Evolutionary conservation across 1,140 invertebrate genomes (phyloP).

Genomic region (Pinna nobilis): DNA sequence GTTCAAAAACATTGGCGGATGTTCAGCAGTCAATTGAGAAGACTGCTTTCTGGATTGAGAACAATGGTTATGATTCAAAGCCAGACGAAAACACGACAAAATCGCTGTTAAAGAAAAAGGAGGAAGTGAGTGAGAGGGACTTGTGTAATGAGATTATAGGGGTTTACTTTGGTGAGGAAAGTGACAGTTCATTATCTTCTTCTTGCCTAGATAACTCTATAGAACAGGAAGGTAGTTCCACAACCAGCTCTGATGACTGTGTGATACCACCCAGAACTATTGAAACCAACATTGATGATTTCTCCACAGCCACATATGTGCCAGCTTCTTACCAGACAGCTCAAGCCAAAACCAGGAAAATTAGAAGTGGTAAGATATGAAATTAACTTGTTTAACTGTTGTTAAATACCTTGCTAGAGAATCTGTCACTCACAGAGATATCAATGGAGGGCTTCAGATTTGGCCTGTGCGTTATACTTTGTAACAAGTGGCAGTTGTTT

Average conservation of each 20-base stretch:
- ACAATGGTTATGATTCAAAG: conserved; percentile 33
- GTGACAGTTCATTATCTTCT: conserved; percentile 39
- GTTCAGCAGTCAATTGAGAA: conserved; percentile 36
- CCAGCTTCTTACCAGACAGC: conserved; percentile 30
- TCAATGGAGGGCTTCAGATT: not conserved
- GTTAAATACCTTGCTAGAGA: not conserved
- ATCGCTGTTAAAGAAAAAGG: conserved; percentile 23
- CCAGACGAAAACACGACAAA: conserved; percentile 28
- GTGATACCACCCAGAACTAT: not conserved
- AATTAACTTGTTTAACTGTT: not conserved
- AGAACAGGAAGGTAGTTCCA: conserved; percentile 15
- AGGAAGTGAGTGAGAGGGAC: conserved; percentile 23
- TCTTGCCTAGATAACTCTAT: conserved; percentile 39
- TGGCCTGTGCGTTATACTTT: too few species aligned
- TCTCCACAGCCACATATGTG: conserved; percentile 31
- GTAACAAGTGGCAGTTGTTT: too few species aligned
- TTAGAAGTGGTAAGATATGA: conserved; percentile 28
- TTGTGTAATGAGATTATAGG: conserved; percentile 43
- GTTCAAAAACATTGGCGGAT: conserved; percentile 30
- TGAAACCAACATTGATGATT: conserved; percentile 38
- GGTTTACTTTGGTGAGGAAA: conserved; percentile 43
- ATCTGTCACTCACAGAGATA: not conserved
- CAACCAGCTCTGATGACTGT: conserved; percentile 13
- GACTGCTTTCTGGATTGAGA: conserved; percentile 45
- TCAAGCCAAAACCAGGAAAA: conserved; percentile 41